These are phyloP conservation scores for Ptilodon capucinus DNA, from an alignment of 2,888 invertebrate species.

Conservation along the genomic window DNA sequence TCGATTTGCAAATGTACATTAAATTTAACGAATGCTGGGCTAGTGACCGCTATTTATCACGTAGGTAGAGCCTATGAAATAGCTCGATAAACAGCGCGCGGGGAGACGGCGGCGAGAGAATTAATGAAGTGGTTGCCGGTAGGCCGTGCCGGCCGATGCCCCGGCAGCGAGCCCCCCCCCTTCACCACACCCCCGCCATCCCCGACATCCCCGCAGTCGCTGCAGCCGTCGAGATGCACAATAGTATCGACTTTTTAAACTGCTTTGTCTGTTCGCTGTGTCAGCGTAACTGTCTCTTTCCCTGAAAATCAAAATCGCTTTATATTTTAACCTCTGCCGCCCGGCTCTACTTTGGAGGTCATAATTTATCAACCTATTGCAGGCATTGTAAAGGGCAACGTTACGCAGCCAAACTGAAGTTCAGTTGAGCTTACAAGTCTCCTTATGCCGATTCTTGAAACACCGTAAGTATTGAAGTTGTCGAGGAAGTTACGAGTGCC, in stretches of 20 bases:
- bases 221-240: neutral
- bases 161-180: constrained; percentile 5
- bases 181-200: constrained; percentile 5
- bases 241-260: neutral
- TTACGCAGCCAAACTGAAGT: no score
- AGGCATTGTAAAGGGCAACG: no score
- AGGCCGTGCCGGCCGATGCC: constrained; percentile 17
- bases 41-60: constrained; percentile 7
- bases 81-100: constrained; percentile 4
- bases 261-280: neutral
- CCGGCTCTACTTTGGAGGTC: neutral
- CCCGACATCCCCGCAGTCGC: constrained; percentile 2
- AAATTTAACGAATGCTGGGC: constrained; percentile 9
- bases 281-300: neutral
- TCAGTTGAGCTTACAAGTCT: no score
- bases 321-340: neutral
- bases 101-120: constrained; percentile 1
- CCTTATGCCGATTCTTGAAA: no score
- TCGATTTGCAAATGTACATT: constrained; percentile 3
- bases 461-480: no score
- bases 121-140: constrained; percentile 5
- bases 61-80: constrained; percentile 8
- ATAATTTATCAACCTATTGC: neutral
- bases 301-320: neutral
- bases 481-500: neutral